Percentiles rank a stretch among this genome's conserved stretches.
Conservation (phyloP, 2,797 vertebrate genomes). For the Poecilia picta region DNA sequence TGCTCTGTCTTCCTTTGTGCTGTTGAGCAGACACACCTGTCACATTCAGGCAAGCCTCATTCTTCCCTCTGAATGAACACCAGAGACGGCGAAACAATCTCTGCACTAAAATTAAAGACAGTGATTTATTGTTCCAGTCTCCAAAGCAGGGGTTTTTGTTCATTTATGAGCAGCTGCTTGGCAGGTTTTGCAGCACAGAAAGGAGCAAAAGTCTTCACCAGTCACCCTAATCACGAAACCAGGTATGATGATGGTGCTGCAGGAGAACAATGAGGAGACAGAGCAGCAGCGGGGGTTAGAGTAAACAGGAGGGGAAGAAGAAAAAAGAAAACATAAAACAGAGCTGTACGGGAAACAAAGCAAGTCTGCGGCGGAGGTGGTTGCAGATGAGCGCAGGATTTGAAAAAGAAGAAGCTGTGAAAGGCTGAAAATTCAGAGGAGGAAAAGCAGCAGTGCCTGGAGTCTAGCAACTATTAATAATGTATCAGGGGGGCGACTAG, state of each 20-base stretch:
- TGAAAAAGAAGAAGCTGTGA: slow-evolving; percentile 19
- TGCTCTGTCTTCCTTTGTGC: slow-evolving; percentile 33
- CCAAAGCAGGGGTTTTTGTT: slow-evolving; percentile 26
- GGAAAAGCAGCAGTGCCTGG: slow-evolving; percentile 36
- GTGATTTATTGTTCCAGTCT: slow-evolving; percentile 23
- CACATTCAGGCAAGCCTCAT: slow-evolving; percentile 21
- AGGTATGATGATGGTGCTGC: slow-evolving; percentile 29
- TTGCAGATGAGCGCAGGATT: slow-evolving; percentile 12
- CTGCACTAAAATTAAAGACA: slow-evolving; percentile 27
- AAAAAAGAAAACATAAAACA: slow-evolving; percentile 10
- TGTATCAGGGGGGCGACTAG: slow-evolving; percentile 61
- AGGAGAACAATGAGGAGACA: slow-evolving; percentile 29
- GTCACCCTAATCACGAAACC: slow-evolving; percentile 16
- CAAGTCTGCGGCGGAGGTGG: slow-evolving; percentile 12
- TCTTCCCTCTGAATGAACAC: slow-evolving; percentile 26
- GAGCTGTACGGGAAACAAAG: slow-evolving; percentile 2
- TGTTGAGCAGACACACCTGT: slow-evolving; percentile 27
- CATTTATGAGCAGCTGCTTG: slow-evolving; percentile 35
- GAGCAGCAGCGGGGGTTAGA: slow-evolving; percentile 7
- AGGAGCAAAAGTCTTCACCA: slow-evolving; percentile 18
- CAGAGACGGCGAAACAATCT: slow-evolving; percentile 14
- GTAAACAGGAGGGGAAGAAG: slow-evolving; percentile 4
- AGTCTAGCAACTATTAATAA: slow-evolving; percentile 75
- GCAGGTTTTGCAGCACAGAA: slow-evolving; percentile 15
- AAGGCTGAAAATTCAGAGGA: slow-evolving; percentile 36